Evolutionary conservation across 2,888 invertebrate genomes (phyloP).

Genomic region (Plutella xylostella): DNA sequence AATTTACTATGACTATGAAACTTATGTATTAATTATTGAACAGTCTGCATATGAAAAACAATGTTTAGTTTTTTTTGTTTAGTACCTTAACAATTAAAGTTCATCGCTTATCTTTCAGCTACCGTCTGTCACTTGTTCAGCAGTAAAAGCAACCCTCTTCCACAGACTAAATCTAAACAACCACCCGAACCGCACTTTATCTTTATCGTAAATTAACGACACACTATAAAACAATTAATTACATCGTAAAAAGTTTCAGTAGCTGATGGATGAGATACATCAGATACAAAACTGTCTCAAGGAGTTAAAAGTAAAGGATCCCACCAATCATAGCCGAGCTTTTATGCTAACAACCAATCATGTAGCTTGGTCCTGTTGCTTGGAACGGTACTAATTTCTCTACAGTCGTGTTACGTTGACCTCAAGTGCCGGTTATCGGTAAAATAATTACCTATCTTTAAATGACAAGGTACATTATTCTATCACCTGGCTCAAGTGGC

Average conservation of each 20-base stretch:
- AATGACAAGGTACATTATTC: constrained; percentile 14
- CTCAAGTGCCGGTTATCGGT: constrained; percentile 35
- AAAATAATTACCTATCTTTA: constrained; percentile 9
- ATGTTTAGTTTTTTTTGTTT: no score
- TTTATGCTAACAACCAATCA: no score
- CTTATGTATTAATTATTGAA: no score
- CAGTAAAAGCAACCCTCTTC: constrained; percentile 1
- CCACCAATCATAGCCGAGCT: no score
- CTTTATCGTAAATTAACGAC: constrained; percentile 47
- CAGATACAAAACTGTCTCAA: constrained; percentile 16
- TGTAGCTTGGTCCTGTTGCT: no score
- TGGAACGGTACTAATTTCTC: no score
- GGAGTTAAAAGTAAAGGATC: no score
- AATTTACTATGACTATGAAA: no score
- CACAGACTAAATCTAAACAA: constrained; percentile 31
- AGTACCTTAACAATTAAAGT: no score
- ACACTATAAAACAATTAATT: constrained; percentile 56
- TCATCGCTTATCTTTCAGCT: background rate
- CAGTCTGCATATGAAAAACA: no score
- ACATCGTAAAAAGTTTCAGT: constrained; percentile 46
- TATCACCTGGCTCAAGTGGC: constrained; percentile 31
- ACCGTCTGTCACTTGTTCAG: background rate
- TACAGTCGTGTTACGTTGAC: no score
- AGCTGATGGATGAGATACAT: constrained; percentile 34
- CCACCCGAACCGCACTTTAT: constrained; percentile 45